These are phyloP conservation scores for Vanacampus margaritifer DNA, from an alignment of 2,113 vertebrate species.

Conservation along the genomic window DNA sequence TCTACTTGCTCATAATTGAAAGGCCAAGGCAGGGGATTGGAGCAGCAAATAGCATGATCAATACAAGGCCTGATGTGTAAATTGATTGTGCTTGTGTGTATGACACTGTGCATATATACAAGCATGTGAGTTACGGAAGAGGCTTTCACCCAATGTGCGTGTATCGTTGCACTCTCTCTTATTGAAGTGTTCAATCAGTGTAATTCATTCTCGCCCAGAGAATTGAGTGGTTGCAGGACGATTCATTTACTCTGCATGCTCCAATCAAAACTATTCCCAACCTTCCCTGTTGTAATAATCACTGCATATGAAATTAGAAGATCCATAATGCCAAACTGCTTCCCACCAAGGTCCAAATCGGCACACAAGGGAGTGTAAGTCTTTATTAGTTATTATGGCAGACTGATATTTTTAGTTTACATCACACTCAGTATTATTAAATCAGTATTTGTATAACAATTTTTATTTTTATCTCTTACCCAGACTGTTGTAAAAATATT, in stretches of 20 bases:
- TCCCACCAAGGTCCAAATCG: conserved; percentile 24
- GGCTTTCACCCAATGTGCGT: not conserved
- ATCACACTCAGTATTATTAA: not conserved
- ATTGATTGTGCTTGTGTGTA: conserved; percentile 57
- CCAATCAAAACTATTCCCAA: conserved; percentile 68
- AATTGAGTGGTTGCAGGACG: conserved; percentile 63
- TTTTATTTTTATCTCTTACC: not conserved
- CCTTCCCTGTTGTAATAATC: conserved; percentile 67
- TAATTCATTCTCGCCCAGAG: conserved; percentile 70
- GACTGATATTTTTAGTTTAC: conserved; percentile 1
- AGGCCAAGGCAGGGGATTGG: conserved; percentile 61
- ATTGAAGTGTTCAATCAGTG: conserved; percentile 71
- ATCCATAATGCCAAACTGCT: conserved; percentile 50
- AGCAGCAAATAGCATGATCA: conserved; percentile 65
- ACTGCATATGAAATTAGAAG: conserved; percentile 63
- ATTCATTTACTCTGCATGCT: conserved; percentile 71
- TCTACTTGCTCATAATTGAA: conserved; percentile 60
- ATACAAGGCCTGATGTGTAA: conserved; percentile 64
- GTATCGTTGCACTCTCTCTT: conserved; percentile 41
- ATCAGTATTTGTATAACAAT: not conserved
- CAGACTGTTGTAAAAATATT: not conserved
- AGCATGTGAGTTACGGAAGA: conserved; percentile 32
- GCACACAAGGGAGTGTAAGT: not conserved
- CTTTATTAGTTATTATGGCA: conserved; percentile 3
- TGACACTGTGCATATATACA: conserved; percentile 14